phyloP scores from a whole-genome alignment of 2,888 invertebrate species.

The Lithophane semibrunnea region DNA sequence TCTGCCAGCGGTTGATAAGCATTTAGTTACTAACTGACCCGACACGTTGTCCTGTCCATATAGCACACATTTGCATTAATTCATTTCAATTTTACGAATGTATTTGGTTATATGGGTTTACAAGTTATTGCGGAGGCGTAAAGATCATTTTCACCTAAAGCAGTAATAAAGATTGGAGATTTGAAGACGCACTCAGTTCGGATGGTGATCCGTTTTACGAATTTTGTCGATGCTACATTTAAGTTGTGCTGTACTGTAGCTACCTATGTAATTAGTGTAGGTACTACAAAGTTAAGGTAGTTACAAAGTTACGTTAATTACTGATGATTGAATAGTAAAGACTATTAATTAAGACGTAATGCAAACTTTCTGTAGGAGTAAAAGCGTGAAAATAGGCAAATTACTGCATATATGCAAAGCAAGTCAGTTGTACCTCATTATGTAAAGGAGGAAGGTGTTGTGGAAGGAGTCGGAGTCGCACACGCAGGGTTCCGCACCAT shows the following conservation, averaged over 20 bases:
- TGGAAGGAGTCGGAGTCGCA: neutral
- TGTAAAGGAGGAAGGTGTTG: constrained; percentile 21
- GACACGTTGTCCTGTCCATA: too few species aligned
- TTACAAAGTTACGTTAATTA: constrained; percentile 4
- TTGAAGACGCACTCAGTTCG: too few species aligned
- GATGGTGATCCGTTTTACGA: too few species aligned
- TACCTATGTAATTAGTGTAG: neutral
- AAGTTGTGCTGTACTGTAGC: too few species aligned
- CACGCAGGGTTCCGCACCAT: neutral
- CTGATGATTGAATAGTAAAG: constrained; percentile 1
- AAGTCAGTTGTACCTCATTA: constrained; percentile 31
- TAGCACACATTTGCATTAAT: too few species aligned
- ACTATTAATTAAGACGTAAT: constrained; percentile 33
- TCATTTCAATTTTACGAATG: too few species aligned
- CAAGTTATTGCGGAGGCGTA: too few species aligned
- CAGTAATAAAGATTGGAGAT: too few species aligned
- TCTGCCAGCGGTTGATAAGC: neutral
- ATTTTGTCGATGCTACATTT: too few species aligned
- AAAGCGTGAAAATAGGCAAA: constrained; percentile 45
- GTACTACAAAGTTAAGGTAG: neutral
- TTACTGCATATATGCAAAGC: constrained; percentile 39
- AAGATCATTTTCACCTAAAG: too few species aligned
- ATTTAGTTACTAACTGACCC: too few species aligned
- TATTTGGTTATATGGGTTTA: too few species aligned
- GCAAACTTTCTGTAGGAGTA: constrained; percentile 6